Percentiles rank a stretch among this genome's conserved stretches.
Evolutionary conservation across 2,797 vertebrate genomes (phyloP).

Genomic region (Tragopan temminckii): DNA sequence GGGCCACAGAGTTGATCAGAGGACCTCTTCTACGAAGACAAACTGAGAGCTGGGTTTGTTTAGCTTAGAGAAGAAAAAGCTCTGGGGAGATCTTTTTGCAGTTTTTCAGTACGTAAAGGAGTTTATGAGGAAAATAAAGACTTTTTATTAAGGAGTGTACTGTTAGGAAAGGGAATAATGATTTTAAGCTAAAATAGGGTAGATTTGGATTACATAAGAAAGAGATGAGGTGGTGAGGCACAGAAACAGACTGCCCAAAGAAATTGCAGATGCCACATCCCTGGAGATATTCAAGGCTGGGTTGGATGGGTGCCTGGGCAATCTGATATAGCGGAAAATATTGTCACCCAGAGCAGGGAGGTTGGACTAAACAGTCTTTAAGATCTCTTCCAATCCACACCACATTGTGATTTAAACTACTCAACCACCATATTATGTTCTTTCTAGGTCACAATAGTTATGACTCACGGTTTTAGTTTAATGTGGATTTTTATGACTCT

Average conservation of each 20-base stretch:
- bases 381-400: neutral
- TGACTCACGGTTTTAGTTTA: neutral
- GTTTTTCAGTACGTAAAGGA: neutral
- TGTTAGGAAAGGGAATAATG: neutral
- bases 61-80: neutral
- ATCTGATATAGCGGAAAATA: neutral
- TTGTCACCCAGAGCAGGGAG: neutral
- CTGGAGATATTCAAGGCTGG: neutral
- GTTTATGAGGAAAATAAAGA: neutral
- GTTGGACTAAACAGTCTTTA: neutral
- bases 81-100: neutral
- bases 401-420: neutral
- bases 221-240: neutral
- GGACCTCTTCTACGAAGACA: neutral
- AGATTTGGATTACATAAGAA: neutral
- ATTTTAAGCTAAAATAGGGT: neutral
- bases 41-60: neutral
- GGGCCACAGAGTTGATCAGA: neutral
- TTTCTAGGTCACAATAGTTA: neutral
- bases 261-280: neutral
- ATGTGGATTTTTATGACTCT: neutral
- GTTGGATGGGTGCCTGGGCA: neutral
- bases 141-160: neutral
- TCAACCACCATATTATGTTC: neutral
- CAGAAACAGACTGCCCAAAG: neutral